Evolutionary conservation across 2,797 vertebrate genomes (phyloP).

Genomic region (Epinephelus coioides): DNA sequence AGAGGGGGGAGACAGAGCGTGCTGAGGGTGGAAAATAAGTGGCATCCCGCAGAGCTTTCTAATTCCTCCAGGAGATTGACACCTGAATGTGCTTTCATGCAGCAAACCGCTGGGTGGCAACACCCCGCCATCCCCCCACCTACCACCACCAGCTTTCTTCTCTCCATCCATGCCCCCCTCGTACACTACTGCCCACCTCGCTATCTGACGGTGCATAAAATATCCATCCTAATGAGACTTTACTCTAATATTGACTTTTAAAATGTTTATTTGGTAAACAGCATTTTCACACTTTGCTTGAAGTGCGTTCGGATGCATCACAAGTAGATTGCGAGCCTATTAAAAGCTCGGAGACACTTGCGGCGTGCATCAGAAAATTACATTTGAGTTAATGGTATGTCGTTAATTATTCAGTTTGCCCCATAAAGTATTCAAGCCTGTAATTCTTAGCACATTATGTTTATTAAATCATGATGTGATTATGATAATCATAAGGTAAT

Average conservation of each 20-base stretch:
- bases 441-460: conserved; percentile 72
- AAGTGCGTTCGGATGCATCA: conserved; percentile 24
- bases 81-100: conserved; percentile 86
- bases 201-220: conserved; percentile 31
- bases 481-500: conserved; percentile 62
- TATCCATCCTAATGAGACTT: conserved; percentile 35
- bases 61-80: conserved; percentile 85
- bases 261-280: conserved; percentile 55
- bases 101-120: conserved; percentile 74
- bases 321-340: conserved; percentile 35
- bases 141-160: neutral
- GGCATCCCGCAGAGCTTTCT: conserved; percentile 80
- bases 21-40: conserved; percentile 77
- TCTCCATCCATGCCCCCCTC: conserved; percentile 14
- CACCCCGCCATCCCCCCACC: conserved; percentile 25
- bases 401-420: conserved; percentile 72
- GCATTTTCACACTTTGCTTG: conserved; percentile 18
- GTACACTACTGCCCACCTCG: neutral
- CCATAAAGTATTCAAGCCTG: conserved; percentile 68
- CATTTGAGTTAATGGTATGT: conserved; percentile 63
- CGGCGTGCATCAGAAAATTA: conserved; percentile 53
- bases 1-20: conserved; percentile 2
- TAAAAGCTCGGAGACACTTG: conserved; percentile 44
- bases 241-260: conserved; percentile 29
- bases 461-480: conserved; percentile 75